Conservation (phyloP, 2,888 invertebrate species). For the Troilus luridus region DNA sequence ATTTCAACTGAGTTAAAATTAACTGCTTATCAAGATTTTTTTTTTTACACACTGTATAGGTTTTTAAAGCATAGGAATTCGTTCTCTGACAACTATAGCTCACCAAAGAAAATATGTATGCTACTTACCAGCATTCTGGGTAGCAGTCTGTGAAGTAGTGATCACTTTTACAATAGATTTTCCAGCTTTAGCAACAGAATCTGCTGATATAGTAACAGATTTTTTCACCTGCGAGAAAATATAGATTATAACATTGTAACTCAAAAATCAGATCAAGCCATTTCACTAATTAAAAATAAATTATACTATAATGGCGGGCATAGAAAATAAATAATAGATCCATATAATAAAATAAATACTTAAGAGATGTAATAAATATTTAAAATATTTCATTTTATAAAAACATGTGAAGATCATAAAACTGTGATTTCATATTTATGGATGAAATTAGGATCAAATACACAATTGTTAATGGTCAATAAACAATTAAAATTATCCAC, state of each 20-base stretch:
- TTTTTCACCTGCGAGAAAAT: slow-evolving; percentile 62
- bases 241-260: not conserved
- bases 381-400: not conserved
- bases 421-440: not conserved
- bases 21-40: not conserved
- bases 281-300: not conserved
- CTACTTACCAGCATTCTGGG: slow-evolving; percentile 57
- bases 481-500: not conserved
- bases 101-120: not conserved
- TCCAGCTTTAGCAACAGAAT: slow-evolving; percentile 60
- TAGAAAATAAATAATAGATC: not conserved
- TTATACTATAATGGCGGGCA: not conserved
- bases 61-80: not conserved
- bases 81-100: not conserved
- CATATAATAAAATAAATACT: not conserved
- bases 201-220: slow-evolving; percentile 61
- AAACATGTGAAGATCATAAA: too few relatives aligned
- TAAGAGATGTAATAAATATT: not conserved
- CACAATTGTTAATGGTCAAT: not conserved
- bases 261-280: not conserved
- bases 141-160: slow-evolving; percentile 61
- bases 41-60: not conserved
- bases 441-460: not conserved
- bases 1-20: not conserved
- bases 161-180: slow-evolving; percentile 65